Base-by-base conservation (phyloP, 2,113 vertebrate genomes). In the Perca fluviatilis region DNA sequence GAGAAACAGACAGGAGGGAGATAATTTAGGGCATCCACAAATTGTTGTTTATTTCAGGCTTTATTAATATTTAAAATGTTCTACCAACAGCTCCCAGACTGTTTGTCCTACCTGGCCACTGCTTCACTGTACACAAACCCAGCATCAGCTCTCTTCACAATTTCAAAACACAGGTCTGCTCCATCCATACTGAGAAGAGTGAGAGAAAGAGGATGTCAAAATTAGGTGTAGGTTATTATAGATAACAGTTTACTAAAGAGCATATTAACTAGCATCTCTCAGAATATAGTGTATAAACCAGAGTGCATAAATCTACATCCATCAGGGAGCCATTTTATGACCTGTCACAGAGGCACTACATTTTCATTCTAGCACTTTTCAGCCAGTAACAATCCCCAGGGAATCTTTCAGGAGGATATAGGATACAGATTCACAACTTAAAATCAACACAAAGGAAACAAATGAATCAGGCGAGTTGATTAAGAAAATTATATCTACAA, bases 71-170 rank as follows among this genome's bases (percentile, higher is more conserved):
- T 77, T 69, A 10, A 71, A 53, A 56, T 4, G 23, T 3, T 61
- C 23, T 33, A 5, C 46, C 33, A 56, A 68, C 5, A 15, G 25
- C 62, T 70, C 21, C 14, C 46, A 30, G 23, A 57, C 23, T 50
- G 19, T 2, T 54, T 8, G 18, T 50, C 94, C 75, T 95, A 98
- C 97, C 97, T 98, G 93, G 98, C 97, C 88, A 99, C 98, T 36
- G 97, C 97, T 93, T 99, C 98, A 1, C 97, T 98, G 97, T 98
- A 99, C 71, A 99, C 98, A 90, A 99, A 99, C 61, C 98, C 98
- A 82, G 98, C 98, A 69, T 99, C 98, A 4, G 97, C 97, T 92
- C 97, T 91, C 93, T 99, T 99, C 71, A 98, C 97, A 6, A 98
- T 98, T 95, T 98, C 97, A 92, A 98, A 99, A 92, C 97, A 98